These are phyloP conservation scores for Lepisosteus oculatus DNA, from an alignment of 2,113 vertebrate species.

Conservation along the genomic window DNA sequence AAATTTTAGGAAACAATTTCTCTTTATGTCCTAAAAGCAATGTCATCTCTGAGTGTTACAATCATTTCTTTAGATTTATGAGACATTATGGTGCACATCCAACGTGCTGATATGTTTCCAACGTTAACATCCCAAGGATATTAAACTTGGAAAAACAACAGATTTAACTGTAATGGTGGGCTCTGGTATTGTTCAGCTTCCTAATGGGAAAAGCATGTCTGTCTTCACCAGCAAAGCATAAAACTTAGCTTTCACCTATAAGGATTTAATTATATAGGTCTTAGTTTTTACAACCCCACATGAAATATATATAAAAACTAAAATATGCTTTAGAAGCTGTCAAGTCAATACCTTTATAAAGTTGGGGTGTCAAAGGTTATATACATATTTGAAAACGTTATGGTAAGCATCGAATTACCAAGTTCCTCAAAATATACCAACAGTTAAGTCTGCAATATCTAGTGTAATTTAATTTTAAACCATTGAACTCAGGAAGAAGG, in stretches of 20 bases:
- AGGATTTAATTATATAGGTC: conserved; percentile 27
- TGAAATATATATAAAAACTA: not conserved
- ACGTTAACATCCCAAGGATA: conserved; percentile 41
- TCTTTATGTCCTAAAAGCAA: conserved; percentile 20
- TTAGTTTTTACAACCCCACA: conserved; percentile 15
- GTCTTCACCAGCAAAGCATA: conserved; percentile 21
- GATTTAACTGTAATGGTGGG: conserved; percentile 10
- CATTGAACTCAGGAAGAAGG: not conserved
- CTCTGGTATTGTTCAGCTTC: conserved; percentile 30
- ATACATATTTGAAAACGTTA: not conserved
- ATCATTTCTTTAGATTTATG: conserved; percentile 36
- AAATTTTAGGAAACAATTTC: conserved; percentile 15
- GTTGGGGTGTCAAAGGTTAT: not conserved
- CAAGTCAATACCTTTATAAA: not conserved
- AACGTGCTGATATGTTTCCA: conserved; percentile 27
- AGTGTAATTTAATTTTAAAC: not conserved
- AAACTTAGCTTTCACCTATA: conserved; percentile 31
- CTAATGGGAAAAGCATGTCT: conserved; percentile 38
- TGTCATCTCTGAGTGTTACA: conserved; percentile 31
- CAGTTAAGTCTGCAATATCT: not conserved
- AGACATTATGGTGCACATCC: conserved; percentile 31
- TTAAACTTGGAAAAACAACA: conserved; percentile 34
- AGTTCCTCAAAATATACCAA: not conserved
- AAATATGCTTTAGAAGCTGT: not conserved
- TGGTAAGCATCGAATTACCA: not conserved